phyloP scores from a whole-genome alignment of 2,888 invertebrate species.

The Dolichopus griseipennis region DNA sequence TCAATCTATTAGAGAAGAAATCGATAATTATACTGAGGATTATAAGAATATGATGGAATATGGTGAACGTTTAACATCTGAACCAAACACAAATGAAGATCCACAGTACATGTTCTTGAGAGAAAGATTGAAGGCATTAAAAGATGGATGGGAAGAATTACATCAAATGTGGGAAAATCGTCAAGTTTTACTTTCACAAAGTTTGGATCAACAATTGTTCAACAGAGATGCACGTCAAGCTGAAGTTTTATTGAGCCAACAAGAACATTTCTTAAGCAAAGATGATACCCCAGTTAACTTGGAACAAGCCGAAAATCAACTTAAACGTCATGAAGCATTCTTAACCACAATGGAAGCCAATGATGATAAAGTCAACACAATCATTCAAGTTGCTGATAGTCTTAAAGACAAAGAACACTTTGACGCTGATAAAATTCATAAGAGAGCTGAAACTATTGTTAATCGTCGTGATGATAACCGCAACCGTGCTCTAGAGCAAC shows the following conservation, averaged over 20 bases:
- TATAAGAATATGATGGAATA: conserved; percentile 99
- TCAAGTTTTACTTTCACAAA: conserved; percentile 88
- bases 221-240: conserved; percentile 95
- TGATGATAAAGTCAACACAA: conserved; percentile 97
- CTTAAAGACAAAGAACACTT: conserved; percentile 89
- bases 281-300: conserved; percentile 91
- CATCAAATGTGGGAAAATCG: conserved; percentile 99
- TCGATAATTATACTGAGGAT: conserved; percentile 97
- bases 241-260: conserved; percentile 93
- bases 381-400: conserved; percentile 87
- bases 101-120: conserved; percentile 99
- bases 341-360: conserved; percentile 99
- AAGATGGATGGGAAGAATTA: conserved; percentile 98
- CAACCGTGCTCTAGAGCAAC: conserved; percentile 80
- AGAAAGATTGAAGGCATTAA: conserved; percentile 92
- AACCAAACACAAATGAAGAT: conserved; percentile 82
- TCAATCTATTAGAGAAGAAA: conserved; percentile 97
- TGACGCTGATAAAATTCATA: conserved; percentile 91
- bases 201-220: conserved; percentile 89
- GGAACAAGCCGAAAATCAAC: conserved; percentile 94
- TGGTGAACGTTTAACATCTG: conserved; percentile 87
- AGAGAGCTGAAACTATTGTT: conserved; percentile 90
- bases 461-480: conserved; percentile 83
- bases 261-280: conserved; percentile 94
- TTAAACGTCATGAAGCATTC: conserved; percentile 98